phyloP scores from a whole-genome alignment of 1,140 invertebrate genomes.

The Pygmarrhopalites habei region DNA sequence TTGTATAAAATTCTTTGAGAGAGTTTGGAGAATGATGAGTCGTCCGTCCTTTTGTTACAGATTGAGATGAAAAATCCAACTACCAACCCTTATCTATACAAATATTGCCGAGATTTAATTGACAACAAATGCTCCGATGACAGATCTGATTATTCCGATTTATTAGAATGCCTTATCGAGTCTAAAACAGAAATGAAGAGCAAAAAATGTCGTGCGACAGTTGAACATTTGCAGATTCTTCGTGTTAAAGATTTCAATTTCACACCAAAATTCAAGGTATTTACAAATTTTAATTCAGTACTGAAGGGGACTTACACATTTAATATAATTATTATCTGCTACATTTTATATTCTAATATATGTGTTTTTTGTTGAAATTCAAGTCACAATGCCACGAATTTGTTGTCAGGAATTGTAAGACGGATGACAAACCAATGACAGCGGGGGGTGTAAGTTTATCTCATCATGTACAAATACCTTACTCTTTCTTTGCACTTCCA shows the following conservation, averaged over 20 bases:
- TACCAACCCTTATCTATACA: constrained; percentile 35
- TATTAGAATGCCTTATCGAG: constrained; percentile 88
- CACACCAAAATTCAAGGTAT: constrained; percentile 90
- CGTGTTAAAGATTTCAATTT: constrained; percentile 91
- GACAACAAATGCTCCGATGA: constrained; percentile 39
- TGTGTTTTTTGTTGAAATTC: too few relatives aligned
- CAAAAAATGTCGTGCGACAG: constrained; percentile 79
- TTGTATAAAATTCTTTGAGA: background rate
- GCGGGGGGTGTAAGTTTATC: constrained; percentile 48
- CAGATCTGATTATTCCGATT: constrained; percentile 51
- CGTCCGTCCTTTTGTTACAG: too few relatives aligned
- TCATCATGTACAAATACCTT: too few relatives aligned
- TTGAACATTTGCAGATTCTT: constrained; percentile 90
- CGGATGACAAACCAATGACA: constrained; percentile 42
- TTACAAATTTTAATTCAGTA: too few relatives aligned
- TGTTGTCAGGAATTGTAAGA: constrained; percentile 67
- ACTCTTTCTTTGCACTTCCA: too few relatives aligned
- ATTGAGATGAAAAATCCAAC: constrained; percentile 51
- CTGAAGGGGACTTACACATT: too few relatives aligned
- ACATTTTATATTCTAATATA: too few relatives aligned
- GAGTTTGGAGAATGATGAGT: background rate
- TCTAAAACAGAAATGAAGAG: constrained; percentile 78
- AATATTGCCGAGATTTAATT: constrained; percentile 33
- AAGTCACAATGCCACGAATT: constrained; percentile 81
- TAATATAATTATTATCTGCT: too few relatives aligned